These are phyloP conservation scores for Eilema griseolum DNA, from an alignment of 2,888 invertebrate genomes.

Conservation along the genomic window DNA sequence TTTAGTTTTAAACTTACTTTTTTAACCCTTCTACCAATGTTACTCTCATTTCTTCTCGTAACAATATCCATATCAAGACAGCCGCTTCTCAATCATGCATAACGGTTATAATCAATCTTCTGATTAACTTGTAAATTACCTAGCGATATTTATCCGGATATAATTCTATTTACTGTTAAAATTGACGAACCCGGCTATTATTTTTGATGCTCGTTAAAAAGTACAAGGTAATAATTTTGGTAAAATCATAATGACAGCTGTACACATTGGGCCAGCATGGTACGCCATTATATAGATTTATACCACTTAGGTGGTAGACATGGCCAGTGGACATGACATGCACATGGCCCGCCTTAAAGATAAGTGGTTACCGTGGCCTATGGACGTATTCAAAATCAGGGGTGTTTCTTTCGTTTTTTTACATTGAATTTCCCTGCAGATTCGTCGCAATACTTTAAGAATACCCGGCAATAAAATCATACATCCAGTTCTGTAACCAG, in stretches of 20 bases:
- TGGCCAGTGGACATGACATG: too few relatives aligned
- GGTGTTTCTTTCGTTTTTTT: too few relatives aligned
- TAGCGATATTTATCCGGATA: slow-evolving; percentile 29
- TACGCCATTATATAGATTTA: too few relatives aligned
- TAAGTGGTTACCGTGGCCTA: too few relatives aligned
- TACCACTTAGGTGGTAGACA: too few relatives aligned
- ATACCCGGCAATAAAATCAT: too few relatives aligned
- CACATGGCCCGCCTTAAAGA: too few relatives aligned
- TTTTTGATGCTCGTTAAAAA: slow-evolving; percentile 43
- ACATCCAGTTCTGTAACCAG: too few relatives aligned
- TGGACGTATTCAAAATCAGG: too few relatives aligned
- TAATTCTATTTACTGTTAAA: slow-evolving; percentile 39
- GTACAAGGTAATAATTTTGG: slow-evolving; percentile 45
- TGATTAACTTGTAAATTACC: slow-evolving; percentile 40
- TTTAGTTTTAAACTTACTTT: too few relatives aligned
- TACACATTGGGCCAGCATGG: not conserved
- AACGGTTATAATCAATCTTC: slow-evolving; percentile 24
- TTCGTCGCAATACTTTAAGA: not conserved
- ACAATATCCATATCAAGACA: slow-evolving; percentile 17
- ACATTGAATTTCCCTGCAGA: too few relatives aligned
- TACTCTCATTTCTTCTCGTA: slow-evolving; percentile 4
- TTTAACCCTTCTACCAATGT: not conserved
- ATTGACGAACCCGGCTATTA: slow-evolving; percentile 44
- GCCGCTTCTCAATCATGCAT: slow-evolving; percentile 21
- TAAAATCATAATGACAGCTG: slow-evolving; percentile 16